A percentile compares a stretch with the other conserved stretches of the same genome.
Evolutionary conservation across 2,888 invertebrate species (phyloP).

Genomic region (Drosophila anomelani): DNA sequence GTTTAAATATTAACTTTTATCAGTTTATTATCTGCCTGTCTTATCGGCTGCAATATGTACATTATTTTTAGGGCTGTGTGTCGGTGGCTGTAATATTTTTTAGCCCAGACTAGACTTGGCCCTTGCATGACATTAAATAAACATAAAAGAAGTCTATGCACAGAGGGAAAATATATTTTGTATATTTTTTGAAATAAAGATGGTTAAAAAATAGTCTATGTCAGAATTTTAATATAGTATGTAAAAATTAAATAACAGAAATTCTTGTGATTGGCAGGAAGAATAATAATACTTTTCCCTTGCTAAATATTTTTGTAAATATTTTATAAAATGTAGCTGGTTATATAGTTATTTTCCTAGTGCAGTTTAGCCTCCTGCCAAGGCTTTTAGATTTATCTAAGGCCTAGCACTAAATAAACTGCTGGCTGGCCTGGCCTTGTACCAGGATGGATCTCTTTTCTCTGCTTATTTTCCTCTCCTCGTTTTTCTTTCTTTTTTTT

Average conservation of each 20-base stretch:
- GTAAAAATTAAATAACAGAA: too few species aligned
- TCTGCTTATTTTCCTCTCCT: background rate
- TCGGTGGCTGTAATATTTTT: constrained; percentile 3
- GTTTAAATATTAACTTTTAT: background rate
- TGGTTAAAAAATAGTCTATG: background rate
- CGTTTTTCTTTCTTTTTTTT: background rate
- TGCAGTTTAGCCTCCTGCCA: constrained; percentile 17
- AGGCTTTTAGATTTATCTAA: constrained; percentile 78
- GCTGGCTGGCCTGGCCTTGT: constrained; percentile 27
- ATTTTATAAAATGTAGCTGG: background rate
- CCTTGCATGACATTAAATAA: constrained; percentile 1
- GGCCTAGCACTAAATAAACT: constrained; percentile 76
- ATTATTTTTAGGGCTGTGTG: background rate
- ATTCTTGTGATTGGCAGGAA: background rate
- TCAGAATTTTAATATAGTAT: background rate
- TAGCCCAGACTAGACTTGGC: background rate
- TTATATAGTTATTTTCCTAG: background rate
- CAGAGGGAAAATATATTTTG: background rate
- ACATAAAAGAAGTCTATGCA: background rate
- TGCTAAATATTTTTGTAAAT: background rate
- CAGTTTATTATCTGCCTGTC: background rate
- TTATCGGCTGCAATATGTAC: constrained; percentile 7
- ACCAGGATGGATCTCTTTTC: constrained; percentile 28
- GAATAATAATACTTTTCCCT: too few species aligned
- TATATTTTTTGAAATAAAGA: too few species aligned